Evolutionary conservation across 2,797 vertebrate genomes (phyloP).

Genomic region (Oceanodroma leucorhoa): DNA sequence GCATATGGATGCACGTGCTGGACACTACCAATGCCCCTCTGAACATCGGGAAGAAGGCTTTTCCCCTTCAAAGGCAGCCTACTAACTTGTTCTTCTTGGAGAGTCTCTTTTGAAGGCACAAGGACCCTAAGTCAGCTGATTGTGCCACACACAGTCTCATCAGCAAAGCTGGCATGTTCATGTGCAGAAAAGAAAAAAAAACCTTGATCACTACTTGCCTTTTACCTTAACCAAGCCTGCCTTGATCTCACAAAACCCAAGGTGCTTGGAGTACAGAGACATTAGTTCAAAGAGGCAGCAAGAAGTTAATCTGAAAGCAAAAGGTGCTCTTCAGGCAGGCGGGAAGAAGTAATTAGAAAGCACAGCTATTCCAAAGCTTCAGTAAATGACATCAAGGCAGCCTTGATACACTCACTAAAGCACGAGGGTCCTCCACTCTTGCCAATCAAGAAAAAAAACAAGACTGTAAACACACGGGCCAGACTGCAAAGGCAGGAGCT

Average conservation of each 20-base stretch:
- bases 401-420: conserved; percentile 18
- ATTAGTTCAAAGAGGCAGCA: conserved; percentile 53
- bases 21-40: not conserved
- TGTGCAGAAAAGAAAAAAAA: not conserved
- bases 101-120: not conserved
- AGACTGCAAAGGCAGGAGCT: conserved; percentile 11
- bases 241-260: conserved; percentile 42
- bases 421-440: not conserved
- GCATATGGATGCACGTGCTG: not conserved
- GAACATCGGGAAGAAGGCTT: not conserved
- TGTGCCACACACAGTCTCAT: not conserved
- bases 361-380: conserved; percentile 27
- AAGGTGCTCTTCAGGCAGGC: conserved; percentile 36
- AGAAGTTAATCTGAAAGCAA: conserved; percentile 58
- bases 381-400: conserved; percentile 27
- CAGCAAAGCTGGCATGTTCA: not conserved
- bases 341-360: conserved; percentile 57
- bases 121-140: not conserved
- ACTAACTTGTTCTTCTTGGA: not conserved
- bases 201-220: conserved; percentile 2
- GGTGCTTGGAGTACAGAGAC: conserved; percentile 20
- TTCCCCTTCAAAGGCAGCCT: not conserved
- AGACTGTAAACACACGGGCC: not conserved
- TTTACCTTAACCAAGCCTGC: conserved; percentile 13
- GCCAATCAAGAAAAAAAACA: not conserved